These are phyloP conservation scores for Phylloscopus whistleri DNA, from an alignment of 2,113 vertebrate species.

Conservation along the genomic window DNA sequence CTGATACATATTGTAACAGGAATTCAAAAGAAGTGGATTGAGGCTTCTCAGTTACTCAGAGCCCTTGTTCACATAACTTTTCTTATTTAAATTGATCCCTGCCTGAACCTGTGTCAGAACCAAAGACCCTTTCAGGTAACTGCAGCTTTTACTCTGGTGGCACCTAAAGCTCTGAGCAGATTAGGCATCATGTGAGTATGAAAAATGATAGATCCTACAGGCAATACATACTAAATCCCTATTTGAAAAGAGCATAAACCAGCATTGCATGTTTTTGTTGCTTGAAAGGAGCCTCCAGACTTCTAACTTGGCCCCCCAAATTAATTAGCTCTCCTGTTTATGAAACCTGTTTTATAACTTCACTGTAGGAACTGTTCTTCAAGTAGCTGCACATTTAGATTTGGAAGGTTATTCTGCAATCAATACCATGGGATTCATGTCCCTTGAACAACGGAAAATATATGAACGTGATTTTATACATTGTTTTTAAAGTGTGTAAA, in stretches of 20 bases:
- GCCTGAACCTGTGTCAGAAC: not conserved
- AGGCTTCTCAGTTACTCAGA: not conserved
- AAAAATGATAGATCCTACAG: not conserved
- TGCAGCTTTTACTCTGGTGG: not conserved
- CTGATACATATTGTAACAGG: not conserved
- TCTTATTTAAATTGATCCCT: not conserved
- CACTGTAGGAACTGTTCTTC: not conserved
- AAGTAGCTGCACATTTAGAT: not conserved
- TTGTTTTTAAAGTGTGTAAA: not conserved
- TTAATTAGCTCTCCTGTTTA: not conserved
- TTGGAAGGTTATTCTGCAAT: not conserved
- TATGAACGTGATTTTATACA: not conserved
- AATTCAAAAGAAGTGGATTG: not conserved
- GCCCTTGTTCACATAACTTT: not conserved
- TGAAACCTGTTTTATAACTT: not conserved
- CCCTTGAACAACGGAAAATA: not conserved
- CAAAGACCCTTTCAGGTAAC: not conserved
- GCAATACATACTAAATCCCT: not conserved
- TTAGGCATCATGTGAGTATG: not conserved
- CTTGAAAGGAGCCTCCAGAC: not conserved
- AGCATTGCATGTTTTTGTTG: not conserved
- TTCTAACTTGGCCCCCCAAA: not conserved
- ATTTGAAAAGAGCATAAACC: not conserved
- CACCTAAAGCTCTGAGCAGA: not conserved
- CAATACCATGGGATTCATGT: rapidly evolving